Evolutionary conservation across 2,888 invertebrate species (phyloP), one percentile per base, ranked within the genome.

Genomic region (Rutpela maculata): DNA sequence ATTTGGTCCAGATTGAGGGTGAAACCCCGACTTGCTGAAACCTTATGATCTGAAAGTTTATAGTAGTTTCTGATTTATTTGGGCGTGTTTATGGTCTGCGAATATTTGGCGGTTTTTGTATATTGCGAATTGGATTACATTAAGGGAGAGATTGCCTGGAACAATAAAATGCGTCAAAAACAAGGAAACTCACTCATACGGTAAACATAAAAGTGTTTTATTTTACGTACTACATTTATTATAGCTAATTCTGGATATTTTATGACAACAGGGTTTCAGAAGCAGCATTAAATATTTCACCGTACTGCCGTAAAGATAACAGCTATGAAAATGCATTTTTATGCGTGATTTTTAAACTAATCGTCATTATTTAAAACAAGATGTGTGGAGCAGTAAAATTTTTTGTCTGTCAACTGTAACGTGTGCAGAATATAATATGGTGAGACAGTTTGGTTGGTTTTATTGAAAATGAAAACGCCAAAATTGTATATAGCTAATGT

Each of bases 31-130:
- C 66, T 71, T 76, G 80, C 74, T 72, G 80, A 80, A 78, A 79
- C 80, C 81, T 83, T 81, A 80, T 80, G 83, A 82, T 82, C 78
- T 78, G 80, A 80, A 79, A 83, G 78, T 83, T 83, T 83, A 81
- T 82, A 79, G 82, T 75, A 67, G 78, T 80, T 79, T 80, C 78
- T 81, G 83, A 82, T 82, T 82, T 82, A 82, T 81, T 78, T 79
- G 78, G 77, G 81, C 78, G 78, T 83, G 81, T 81, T 83, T 82
- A 82, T 80, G 79, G 80, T 77, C 79, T 80, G 81, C 60, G 82
- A 82, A 81, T 81, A 80, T 81, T 79, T 75, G 56, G 77, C 75
- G 80, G 81, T 81, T 82, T 67, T 81, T 81, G 69, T 79, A 68
- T 77, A 74, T 77, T 71, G 75, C 70, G 59, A 65, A 75, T 60